phyloP scores from a whole-genome alignment of 53 echinoderm and acorn worm genomes.

The Henricia sp. region DNA sequence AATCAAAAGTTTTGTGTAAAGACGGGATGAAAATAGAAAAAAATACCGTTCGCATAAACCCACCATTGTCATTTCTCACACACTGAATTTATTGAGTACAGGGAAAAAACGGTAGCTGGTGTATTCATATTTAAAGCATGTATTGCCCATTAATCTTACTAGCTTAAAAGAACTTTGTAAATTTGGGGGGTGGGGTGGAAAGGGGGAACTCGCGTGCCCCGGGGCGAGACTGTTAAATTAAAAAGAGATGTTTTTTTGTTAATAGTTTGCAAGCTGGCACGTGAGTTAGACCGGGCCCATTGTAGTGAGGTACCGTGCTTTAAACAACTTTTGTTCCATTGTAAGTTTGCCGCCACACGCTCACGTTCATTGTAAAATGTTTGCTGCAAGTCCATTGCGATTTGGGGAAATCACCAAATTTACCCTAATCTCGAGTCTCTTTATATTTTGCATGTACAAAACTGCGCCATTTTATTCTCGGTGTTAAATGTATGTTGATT shows the following conservation, averaged over 20 bases:
- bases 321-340: too few relatives aligned
- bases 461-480: too few relatives aligned
- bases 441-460: too few relatives aligned
- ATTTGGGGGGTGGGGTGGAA: not conserved
- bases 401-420: too few relatives aligned
- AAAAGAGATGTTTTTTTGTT: not conserved
- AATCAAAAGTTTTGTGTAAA: constrained; percentile 32
- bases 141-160: not conserved
- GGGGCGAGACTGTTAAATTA: not conserved
- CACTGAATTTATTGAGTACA: not conserved
- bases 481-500: too few relatives aligned
- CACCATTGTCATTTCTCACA: too few relatives aligned
- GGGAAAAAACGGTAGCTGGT: constrained; percentile 3
- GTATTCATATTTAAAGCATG: constrained; percentile 7
- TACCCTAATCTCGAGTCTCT: too few relatives aligned
- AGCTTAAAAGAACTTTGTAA: not conserved
- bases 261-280: constrained; percentile 7
- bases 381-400: too few relatives aligned
- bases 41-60: too few relatives aligned
- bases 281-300: constrained; percentile 29
- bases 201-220: constrained; percentile 18
- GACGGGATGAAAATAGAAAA: not conserved
- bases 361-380: too few relatives aligned
- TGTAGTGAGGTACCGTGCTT: too few relatives aligned
- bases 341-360: too few relatives aligned